Evolutionary conservation across 2,113 vertebrate genomes (phyloP).

Genomic region (Eurypyga helias): DNA sequence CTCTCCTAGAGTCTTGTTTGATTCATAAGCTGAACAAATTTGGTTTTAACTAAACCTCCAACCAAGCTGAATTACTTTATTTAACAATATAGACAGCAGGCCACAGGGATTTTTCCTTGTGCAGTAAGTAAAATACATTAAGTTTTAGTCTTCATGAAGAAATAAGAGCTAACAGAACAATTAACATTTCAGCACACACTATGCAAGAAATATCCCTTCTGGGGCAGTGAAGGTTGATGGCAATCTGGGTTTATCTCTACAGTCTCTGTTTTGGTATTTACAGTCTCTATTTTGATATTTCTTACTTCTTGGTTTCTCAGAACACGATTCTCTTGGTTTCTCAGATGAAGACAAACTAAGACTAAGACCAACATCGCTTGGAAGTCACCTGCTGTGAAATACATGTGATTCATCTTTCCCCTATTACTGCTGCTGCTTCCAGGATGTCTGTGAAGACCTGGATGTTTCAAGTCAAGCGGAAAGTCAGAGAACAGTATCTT

Average conservation of each 20-base stretch:
- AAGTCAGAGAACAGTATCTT: not conserved
- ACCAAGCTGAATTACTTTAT: constrained; percentile 29
- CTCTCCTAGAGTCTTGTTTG: constrained; percentile 22
- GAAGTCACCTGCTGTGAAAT: not conserved
- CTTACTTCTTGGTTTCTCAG: not conserved
- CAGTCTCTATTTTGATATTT: not conserved
- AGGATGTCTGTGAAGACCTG: not conserved
- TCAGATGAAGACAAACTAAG: not conserved
- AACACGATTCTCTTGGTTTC: not conserved
- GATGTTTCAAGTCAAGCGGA: not conserved
- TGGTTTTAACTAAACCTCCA: constrained; percentile 30
- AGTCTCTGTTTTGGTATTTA: not conserved
- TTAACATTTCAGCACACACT: constrained; percentile 11
- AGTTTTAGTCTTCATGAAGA: not conserved
- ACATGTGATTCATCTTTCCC: not conserved
- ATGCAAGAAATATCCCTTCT: not conserved
- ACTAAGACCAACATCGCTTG: not conserved
- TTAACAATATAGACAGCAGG: constrained; percentile 13
- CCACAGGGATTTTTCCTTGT: not conserved
- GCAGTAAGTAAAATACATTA: constrained; percentile 14
- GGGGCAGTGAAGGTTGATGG: not conserved
- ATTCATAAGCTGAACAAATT: constrained; percentile 29
- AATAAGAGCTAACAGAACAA: constrained; percentile 25
- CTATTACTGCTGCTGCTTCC: not conserved
- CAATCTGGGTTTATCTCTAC: not conserved